These are phyloP conservation scores for Melitaea cinxia DNA, from an alignment of 1,140 invertebrate species.

Conservation along the genomic window DNA sequence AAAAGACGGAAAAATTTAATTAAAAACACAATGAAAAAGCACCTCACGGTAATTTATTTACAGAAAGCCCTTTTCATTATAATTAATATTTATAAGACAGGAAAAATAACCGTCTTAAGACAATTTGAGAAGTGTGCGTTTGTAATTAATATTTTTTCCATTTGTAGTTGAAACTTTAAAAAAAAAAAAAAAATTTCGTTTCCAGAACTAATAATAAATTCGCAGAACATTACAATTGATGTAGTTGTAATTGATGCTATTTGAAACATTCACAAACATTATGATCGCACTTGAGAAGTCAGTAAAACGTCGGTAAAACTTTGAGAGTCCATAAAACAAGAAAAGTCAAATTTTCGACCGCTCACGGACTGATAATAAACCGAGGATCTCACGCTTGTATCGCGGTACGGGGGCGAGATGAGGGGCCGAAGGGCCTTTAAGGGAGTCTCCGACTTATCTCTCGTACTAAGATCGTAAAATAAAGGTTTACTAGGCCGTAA, in stretches of 20 bases:
- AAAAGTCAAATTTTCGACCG: constrained; percentile 42
- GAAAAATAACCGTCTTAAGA: constrained; percentile 46
- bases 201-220: too few relatives aligned
- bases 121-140: constrained; percentile 30
- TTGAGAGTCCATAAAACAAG: constrained; percentile 28
- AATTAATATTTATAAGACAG: constrained; percentile 74
- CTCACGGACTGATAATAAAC: constrained; percentile 21
- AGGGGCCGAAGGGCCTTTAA: constrained; percentile 62
- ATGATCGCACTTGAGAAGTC: constrained; percentile 4
- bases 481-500: constrained; percentile 79
- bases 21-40: constrained; percentile 74
- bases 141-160: background rate
- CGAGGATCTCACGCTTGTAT: constrained; percentile 22
- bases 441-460: constrained; percentile 76
- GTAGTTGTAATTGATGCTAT: too few relatives aligned
- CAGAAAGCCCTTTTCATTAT: constrained; percentile 72
- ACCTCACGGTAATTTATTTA: constrained; percentile 68
- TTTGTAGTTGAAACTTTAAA: too few relatives aligned
- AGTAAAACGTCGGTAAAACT: constrained; percentile 25
- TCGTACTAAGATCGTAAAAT: constrained; percentile 72
- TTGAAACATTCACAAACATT: background rate
- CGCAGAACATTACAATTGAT: background rate
- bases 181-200: too few relatives aligned
- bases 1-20: constrained; percentile 72
- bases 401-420: constrained; percentile 40